phyloP scores from a whole-genome alignment of 2,888 invertebrate species.

The Himalopsyche tibetana region DNA sequence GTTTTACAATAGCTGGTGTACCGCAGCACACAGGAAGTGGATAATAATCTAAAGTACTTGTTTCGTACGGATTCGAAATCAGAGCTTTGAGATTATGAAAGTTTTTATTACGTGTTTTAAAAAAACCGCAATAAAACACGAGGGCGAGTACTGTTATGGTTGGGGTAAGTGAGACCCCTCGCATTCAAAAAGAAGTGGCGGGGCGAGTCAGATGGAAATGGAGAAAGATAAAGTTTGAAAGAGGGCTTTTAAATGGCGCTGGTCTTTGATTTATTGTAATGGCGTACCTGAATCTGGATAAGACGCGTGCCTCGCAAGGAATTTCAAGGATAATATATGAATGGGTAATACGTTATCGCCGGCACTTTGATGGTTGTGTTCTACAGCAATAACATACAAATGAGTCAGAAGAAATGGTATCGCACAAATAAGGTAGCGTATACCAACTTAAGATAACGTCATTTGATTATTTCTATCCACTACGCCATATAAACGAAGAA shows the following conservation, averaged over 20 bases:
- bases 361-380: slow-evolving; percentile 14
- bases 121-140: slow-evolving; percentile 6
- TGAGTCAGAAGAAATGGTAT: neutral
- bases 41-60: slow-evolving; percentile 6
- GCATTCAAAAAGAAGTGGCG: slow-evolving; percentile 8
- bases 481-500: no score
- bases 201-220: slow-evolving; percentile 39
- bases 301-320: slow-evolving; percentile 35
- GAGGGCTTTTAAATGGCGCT: slow-evolving; percentile 43
- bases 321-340: slow-evolving; percentile 35
- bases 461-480: no score
- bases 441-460: no score
- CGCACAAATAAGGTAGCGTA: neutral
- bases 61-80: neutral
- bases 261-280: slow-evolving; percentile 39
- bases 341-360: slow-evolving; percentile 27
- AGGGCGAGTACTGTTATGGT: neutral
- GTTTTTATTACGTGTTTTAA: slow-evolving; percentile 20
- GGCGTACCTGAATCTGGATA: slow-evolving; percentile 41
- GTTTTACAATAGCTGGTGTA: neutral
- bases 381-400: slow-evolving; percentile 37
- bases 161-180: slow-evolving; percentile 29
- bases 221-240: slow-evolving; percentile 47
- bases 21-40: neutral
- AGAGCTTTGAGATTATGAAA: slow-evolving; percentile 9